These are phyloP conservation scores for Paramisgurnus dabryanus DNA, from an alignment of 2,113 vertebrate species.

Conservation along the genomic window DNA sequence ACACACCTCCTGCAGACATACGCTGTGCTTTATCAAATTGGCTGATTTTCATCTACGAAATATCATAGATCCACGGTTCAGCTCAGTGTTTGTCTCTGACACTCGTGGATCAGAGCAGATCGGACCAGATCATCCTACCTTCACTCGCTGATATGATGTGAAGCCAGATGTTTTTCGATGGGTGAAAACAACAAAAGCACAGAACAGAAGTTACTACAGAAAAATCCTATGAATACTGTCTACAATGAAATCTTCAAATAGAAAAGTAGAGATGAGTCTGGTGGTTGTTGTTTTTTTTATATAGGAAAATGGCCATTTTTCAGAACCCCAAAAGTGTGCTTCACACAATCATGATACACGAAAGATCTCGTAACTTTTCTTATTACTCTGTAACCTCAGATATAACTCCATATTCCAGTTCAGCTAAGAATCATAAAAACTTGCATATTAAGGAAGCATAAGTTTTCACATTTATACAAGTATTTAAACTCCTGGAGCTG, in stretches of 20 bases:
- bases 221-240: constrained; percentile 15
- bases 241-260: background rate
- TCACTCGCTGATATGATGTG: constrained; percentile 58
- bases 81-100: constrained; percentile 45
- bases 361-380: too few relatives aligned
- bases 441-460: too few relatives aligned
- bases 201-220: constrained; percentile 62
- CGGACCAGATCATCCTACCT: constrained; percentile 63
- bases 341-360: too few relatives aligned
- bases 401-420: too few relatives aligned
- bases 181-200: constrained; percentile 67
- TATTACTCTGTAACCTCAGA: too few relatives aligned
- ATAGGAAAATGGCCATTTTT: too few relatives aligned
- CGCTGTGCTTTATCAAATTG: constrained; percentile 11
- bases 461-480: too few relatives aligned
- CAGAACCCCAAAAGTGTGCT: too few relatives aligned
- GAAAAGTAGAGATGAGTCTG: too few relatives aligned
- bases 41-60: background rate
- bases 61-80: constrained; percentile 8
- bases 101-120: constrained; percentile 30
- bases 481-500: too few relatives aligned
- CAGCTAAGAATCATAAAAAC: too few relatives aligned
- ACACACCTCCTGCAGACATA: constrained; percentile 27
- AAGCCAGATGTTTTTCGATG: constrained; percentile 63
- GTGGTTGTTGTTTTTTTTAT: too few relatives aligned